These are phyloP conservation scores for Teleogryllus oceanicus DNA, from an alignment of 2,888 invertebrate species.

Conservation along the genomic window DNA sequence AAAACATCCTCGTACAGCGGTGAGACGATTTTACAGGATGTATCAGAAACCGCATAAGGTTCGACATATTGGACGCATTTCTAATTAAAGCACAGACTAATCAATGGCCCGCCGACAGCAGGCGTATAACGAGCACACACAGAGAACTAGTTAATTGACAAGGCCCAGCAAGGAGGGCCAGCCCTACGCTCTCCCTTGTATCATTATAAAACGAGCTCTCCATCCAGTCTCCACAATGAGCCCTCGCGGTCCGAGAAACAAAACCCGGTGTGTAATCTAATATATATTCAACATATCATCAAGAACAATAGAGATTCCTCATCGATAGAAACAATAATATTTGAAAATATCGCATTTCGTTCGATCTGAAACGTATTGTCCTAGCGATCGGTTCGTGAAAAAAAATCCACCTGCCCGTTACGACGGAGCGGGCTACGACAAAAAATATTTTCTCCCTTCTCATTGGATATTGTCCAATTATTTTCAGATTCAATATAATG, in stretches of 20 bases:
- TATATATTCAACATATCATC: constrained; percentile 18
- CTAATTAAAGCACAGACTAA: constrained; percentile 10
- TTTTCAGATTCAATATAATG: constrained; percentile 30
- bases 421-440: background rate
- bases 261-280: background rate
- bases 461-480: constrained; percentile 33
- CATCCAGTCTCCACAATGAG: background rate
- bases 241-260: background rate
- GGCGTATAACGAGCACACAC: background rate
- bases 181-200: background rate
- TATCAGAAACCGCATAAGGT: constrained; percentile 18
- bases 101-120: background rate
- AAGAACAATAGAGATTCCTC: constrained; percentile 18
- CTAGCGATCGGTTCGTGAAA: constrained; percentile 2
- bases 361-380: background rate
- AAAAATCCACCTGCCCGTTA: constrained; percentile 2
- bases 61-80: constrained; percentile 9
- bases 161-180: background rate
- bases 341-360: constrained; percentile 18
- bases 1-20: background rate
- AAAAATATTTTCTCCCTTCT: constrained; percentile 24
- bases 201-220: constrained; percentile 18
- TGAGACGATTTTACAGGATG: constrained; percentile 1
- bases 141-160: constrained; percentile 9
- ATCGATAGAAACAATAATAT: constrained; percentile 4